Evolutionary conservation across 2,888 invertebrate genomes (phyloP).

Genomic region (Halictus quadricinctus): DNA sequence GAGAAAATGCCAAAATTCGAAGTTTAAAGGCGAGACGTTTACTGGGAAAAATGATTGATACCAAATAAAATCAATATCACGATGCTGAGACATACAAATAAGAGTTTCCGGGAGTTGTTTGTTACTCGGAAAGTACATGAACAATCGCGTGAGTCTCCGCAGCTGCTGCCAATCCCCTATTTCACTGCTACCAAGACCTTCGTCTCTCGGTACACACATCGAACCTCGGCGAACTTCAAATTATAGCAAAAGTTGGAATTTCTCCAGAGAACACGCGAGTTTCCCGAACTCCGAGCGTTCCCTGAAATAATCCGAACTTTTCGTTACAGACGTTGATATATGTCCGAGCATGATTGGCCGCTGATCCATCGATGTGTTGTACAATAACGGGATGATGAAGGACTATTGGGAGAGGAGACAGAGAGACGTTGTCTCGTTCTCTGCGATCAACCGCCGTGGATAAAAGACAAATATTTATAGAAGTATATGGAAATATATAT

Average conservation of each 20-base stretch:
- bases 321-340: not conserved
- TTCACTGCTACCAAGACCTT: not conserved
- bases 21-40: too few species aligned
- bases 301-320: not conserved
- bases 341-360: not conserved
- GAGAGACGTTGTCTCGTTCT: conserved; percentile 63
- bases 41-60: too few species aligned
- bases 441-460: conserved; percentile 67
- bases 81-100: not conserved
- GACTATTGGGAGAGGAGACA: not conserved
- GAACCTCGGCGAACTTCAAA: not conserved
- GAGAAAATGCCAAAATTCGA: too few species aligned
- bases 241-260: not conserved
- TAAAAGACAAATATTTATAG: conserved; percentile 52
- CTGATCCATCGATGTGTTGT: not conserved
- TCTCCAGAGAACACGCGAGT: not conserved
- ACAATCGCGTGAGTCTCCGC: not conserved
- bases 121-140: not conserved
- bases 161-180: not conserved
- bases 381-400: not conserved
- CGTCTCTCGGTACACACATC: not conserved
- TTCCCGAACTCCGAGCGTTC: not conserved
- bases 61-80: too few species aligned
- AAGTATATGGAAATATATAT: not conserved
- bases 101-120: not conserved